Conservation (phyloP, 2,113 vertebrate species). For the Arizona elegans region DNA sequence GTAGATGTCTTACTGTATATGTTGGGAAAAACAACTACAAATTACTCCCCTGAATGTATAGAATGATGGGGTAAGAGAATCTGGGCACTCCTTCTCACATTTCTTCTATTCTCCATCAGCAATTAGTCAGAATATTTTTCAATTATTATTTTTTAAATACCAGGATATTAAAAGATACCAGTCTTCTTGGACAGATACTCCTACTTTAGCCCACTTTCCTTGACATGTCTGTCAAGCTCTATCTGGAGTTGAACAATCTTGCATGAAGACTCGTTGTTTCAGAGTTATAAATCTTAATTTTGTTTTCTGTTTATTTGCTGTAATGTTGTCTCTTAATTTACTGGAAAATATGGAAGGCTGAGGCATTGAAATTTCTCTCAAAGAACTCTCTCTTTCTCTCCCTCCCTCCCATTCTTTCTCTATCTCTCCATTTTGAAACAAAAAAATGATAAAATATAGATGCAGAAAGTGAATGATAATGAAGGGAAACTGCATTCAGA, state of each 20-base stretch:
- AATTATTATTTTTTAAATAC: background rate
- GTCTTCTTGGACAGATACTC: background rate
- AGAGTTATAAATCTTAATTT: background rate
- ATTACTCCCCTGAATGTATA: background rate
- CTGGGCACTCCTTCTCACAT: background rate
- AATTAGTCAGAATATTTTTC: background rate
- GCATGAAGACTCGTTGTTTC: background rate
- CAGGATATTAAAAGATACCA: background rate
- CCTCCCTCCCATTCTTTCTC: rapidly evolving
- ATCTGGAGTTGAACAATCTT: background rate
- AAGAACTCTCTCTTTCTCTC: background rate
- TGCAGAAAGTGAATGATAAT: background rate
- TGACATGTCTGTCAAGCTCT: background rate
- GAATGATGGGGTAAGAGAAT: background rate
- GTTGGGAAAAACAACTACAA: background rate
- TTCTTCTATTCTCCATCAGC: background rate
- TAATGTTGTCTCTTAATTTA: background rate
- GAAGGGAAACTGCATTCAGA: background rate
- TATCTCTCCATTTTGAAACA: background rate
- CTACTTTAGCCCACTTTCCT: background rate
- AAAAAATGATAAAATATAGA: background rate
- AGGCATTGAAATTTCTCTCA: background rate
- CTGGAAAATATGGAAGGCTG: background rate
- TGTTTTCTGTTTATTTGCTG: background rate
- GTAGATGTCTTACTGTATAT: background rate